Evolutionary conservation across 2,888 invertebrate species (phyloP).

Genomic region (Meghimatium bilineatum): DNA sequence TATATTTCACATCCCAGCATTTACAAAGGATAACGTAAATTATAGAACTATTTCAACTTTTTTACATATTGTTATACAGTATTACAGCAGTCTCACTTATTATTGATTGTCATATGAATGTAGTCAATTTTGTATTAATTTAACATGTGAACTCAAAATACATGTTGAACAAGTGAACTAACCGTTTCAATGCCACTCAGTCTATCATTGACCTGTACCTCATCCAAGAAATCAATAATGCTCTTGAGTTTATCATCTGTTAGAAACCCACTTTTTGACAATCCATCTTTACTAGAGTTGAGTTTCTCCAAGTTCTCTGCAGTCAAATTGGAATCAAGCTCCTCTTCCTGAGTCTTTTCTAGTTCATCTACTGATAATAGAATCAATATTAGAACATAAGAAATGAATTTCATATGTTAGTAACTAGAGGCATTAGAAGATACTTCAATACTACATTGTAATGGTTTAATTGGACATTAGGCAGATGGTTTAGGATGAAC

Average conservation of each 20-base stretch:
- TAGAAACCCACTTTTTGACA: slow-evolving; percentile 66
- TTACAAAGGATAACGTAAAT: too few species aligned
- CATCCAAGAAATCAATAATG: slow-evolving; percentile 76
- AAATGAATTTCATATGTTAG: slow-evolving; percentile 5
- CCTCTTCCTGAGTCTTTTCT: slow-evolving; percentile 59
- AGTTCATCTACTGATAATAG: slow-evolving; percentile 66
- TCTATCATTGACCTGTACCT: slow-evolving; percentile 73
- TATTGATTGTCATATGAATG: too few species aligned
- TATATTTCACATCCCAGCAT: too few species aligned
- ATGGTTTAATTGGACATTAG: too few species aligned
- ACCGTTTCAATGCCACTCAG: slow-evolving; percentile 74
- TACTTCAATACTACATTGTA: too few species aligned
- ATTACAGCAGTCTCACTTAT: too few species aligned
- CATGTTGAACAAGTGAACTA: slow-evolving; percentile 29
- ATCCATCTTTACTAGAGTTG: slow-evolving; percentile 62
- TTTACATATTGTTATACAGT: too few species aligned
- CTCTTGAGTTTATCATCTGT: slow-evolving; percentile 74
- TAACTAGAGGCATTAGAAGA: not conserved
- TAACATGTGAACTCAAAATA: not conserved
- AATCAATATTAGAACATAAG: not conserved
- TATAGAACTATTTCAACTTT: too few species aligned
- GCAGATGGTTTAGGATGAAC: too few species aligned
- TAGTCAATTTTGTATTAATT: too few species aligned
- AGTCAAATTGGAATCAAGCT: slow-evolving; percentile 62
- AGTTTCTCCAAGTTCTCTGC: slow-evolving; percentile 69